Percentiles rank a stretch among this genome's conserved stretches.
Evolutionary conservation across 2,888 invertebrate genomes (phyloP).

Genomic region (Polydesmus complanatus): DNA sequence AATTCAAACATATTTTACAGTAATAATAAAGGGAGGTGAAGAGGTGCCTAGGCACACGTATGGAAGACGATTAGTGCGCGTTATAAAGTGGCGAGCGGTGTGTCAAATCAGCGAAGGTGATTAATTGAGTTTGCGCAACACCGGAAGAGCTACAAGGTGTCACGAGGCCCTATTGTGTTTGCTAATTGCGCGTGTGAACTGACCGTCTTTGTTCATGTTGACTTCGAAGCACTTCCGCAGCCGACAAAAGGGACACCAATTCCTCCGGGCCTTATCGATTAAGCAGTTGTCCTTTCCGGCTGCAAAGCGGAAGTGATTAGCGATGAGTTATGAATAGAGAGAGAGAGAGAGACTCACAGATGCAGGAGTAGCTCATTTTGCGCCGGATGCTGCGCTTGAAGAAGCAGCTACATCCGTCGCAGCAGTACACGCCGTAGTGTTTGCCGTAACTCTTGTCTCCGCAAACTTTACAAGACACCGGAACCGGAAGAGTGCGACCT

Average conservation of each 20-base stretch:
- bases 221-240: constrained; percentile 60
- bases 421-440: constrained; percentile 70
- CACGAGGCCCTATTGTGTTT: too few species aligned
- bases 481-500: constrained; percentile 48
- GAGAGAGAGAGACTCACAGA: constrained; percentile 41
- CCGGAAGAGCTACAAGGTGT: too few species aligned
- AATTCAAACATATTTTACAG: too few species aligned
- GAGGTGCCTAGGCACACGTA: too few species aligned
- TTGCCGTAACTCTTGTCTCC: constrained; percentile 70
- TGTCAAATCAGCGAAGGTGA: too few species aligned
- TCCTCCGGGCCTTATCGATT: constrained; percentile 64
- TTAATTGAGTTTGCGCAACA: too few species aligned
- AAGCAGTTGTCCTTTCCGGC: constrained; percentile 58
- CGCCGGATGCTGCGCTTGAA: constrained; percentile 69
- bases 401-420: constrained; percentile 80
- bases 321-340: neutral
- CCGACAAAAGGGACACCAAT: constrained; percentile 77
- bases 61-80: too few species aligned
- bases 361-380: constrained; percentile 58
- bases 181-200: too few species aligned
- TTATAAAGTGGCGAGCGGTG: too few species aligned
- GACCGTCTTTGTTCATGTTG: constrained; percentile 63
- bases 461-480: constrained; percentile 60
- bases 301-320: constrained; percentile 27
- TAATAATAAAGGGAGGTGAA: too few species aligned